These are phyloP conservation scores for Syritta pipiens DNA, from an alignment of 2,888 invertebrate genomes.

Conservation along the genomic window DNA sequence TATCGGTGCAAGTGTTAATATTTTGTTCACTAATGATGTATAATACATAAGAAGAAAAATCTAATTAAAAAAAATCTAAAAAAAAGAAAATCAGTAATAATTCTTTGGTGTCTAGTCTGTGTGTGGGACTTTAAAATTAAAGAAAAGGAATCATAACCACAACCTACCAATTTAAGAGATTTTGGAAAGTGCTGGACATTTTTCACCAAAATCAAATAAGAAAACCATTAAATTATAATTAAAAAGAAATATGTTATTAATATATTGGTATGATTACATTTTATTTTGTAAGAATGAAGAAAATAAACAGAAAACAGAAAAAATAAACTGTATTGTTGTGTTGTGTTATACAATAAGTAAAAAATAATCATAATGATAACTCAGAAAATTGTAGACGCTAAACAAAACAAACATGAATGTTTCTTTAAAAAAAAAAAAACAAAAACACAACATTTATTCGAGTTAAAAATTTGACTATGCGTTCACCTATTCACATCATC, in stretches of 20 bases:
- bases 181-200: slow-evolving; percentile 78
- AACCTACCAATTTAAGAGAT: slow-evolving; percentile 50
- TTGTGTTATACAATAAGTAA: slow-evolving; percentile 68
- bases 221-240: slow-evolving; percentile 51
- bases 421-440: slow-evolving; percentile 29
- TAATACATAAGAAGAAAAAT: slow-evolving; percentile 39
- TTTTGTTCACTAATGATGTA: slow-evolving; percentile 57
- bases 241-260: slow-evolving; percentile 50
- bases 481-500: slow-evolving; percentile 39
- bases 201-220: slow-evolving; percentile 70
- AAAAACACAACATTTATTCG: slow-evolving; percentile 39
- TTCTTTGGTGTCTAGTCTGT: slow-evolving; percentile 76
- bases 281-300: slow-evolving; percentile 67
- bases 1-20: slow-evolving; percentile 63
- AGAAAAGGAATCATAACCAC: slow-evolving; percentile 35
- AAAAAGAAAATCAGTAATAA: slow-evolving; percentile 17
- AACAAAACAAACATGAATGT: slow-evolving; percentile 48
- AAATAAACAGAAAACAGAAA: slow-evolving; percentile 32
- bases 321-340: slow-evolving; percentile 67
- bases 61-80: slow-evolving; percentile 29
- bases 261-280: slow-evolving; percentile 51
- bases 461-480: slow-evolving; percentile 13
- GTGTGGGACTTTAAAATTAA: slow-evolving; percentile 75
- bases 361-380: slow-evolving; percentile 67
- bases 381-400: slow-evolving; percentile 64